These are phyloP conservation scores for Drosophila carrolli DNA, from an alignment of 1,140 invertebrate genomes.

Conservation along the genomic window DNA sequence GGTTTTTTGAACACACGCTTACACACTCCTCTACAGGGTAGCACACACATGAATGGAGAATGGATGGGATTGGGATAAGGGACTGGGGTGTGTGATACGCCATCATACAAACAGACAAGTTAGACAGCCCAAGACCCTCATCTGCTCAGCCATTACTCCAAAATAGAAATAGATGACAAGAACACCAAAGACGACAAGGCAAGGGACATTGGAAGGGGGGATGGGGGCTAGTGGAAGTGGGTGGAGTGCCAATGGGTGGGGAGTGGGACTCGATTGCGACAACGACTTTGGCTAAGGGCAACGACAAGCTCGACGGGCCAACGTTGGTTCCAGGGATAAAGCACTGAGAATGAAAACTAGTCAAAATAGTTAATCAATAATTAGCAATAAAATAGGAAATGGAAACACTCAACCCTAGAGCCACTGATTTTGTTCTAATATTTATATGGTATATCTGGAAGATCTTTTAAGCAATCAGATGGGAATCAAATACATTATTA, in stretches of 20 bases:
- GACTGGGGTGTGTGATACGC: slow-evolving; percentile 24
- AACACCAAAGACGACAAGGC: slow-evolving; percentile 76
- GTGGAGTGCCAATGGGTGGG: slow-evolving; percentile 5
- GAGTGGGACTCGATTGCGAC: slow-evolving; percentile 39
- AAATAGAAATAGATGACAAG: slow-evolving; percentile 83
- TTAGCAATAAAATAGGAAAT: too few species aligned
- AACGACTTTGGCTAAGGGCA: slow-evolving; percentile 80
- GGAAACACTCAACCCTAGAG: too few species aligned
- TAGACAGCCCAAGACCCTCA: slow-evolving; percentile 81
- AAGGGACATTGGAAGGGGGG: slow-evolving; percentile 21
- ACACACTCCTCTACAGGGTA: slow-evolving; percentile 44
- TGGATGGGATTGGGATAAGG: slow-evolving; percentile 10
- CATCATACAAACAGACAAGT: slow-evolving; percentile 82
- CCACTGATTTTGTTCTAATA: too few species aligned
- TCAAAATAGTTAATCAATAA: not conserved
- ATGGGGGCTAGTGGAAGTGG: not conserved
- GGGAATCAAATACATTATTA: too few species aligned
- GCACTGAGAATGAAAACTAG: slow-evolving; percentile 43
- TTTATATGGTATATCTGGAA: too few species aligned
- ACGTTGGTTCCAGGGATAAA: slow-evolving; percentile 42
- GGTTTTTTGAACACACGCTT: slow-evolving; percentile 73
- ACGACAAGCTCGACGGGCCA: slow-evolving; percentile 66
- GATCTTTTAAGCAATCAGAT: too few species aligned
- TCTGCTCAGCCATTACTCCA: slow-evolving; percentile 77
- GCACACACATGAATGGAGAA: slow-evolving; percentile 70